Evolutionary conservation across 2,888 invertebrate species (phyloP).

Genomic region (Gisinianus flammeolus): DNA sequence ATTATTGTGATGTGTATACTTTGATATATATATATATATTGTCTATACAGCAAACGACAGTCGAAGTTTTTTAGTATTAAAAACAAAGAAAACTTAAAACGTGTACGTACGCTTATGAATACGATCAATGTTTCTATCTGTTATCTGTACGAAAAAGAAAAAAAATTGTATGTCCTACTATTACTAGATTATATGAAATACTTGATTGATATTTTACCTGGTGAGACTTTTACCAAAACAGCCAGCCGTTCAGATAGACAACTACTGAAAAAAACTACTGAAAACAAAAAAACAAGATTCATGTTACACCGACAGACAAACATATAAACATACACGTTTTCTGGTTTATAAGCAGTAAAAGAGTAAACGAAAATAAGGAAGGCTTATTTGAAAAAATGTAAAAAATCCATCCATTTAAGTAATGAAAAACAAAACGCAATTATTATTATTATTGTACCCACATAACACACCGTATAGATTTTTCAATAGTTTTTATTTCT

Average conservation of each 20-base stretch:
- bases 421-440: background rate
- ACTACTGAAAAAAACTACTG: background rate
- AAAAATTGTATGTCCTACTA: background rate
- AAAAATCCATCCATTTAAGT: background rate
- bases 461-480: constrained; percentile 9
- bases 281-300: background rate
- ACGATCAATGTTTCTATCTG: background rate
- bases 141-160: background rate
- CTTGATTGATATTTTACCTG: constrained; percentile 1
- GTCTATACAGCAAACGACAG: background rate
- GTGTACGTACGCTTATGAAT: background rate
- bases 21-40: too few relatives aligned
- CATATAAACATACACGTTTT: background rate
- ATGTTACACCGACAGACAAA: background rate
- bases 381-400: background rate
- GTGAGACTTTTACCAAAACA: constrained; percentile 4
- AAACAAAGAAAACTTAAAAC: background rate
- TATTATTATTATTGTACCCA: background rate
- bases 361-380: background rate
- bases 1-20: too few relatives aligned
- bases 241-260: background rate
- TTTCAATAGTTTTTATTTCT: constrained; percentile 5
- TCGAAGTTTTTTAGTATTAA: background rate
- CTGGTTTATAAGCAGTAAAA: background rate
- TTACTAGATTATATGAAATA: background rate